Conservation (phyloP, 1,140 invertebrate genomes). For the Pseudobourletiella spinata region DNA sequence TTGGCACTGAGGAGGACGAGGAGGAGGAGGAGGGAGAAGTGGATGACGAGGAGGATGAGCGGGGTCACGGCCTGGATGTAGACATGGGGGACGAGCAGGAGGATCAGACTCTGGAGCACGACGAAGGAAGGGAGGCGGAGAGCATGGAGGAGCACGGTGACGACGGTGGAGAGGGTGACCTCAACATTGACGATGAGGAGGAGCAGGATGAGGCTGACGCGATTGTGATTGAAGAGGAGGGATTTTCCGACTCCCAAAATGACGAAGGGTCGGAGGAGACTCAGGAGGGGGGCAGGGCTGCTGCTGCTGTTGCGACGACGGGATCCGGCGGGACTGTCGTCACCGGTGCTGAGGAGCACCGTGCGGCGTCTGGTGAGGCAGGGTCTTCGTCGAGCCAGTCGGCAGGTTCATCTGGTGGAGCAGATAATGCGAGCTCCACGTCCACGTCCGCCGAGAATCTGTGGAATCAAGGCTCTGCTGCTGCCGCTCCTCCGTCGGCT, state of each 20-base stretch:
- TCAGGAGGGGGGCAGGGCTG: no score
- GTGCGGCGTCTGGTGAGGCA: no score
- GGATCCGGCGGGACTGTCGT: no score
- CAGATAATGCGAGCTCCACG: neutral
- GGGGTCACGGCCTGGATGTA: slow-evolving; percentile 39
- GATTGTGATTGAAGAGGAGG: neutral
- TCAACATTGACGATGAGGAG: slow-evolving; percentile 9
- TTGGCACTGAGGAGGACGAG: slow-evolving; percentile 27
- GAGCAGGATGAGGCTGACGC: slow-evolving; percentile 12
- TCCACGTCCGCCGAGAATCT: neutral
- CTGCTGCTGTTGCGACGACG: no score
- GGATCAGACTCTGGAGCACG: slow-evolving; percentile 1
- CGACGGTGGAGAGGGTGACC: slow-evolving; percentile 11
- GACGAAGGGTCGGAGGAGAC: slow-evolving; percentile 3
- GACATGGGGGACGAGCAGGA: slow-evolving; percentile 36
- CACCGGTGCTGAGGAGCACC: no score
- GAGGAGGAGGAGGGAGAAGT: slow-evolving; percentile 41
- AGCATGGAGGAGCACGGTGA: slow-evolving; percentile 27
- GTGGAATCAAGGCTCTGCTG: neutral
- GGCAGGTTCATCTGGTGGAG: neutral
- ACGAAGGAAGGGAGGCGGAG: slow-evolving; percentile 26
- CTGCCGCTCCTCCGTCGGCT: neutral
- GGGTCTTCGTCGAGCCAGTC: no score
- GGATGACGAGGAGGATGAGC: slow-evolving; percentile 42
- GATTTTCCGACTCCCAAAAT: neutral